Percentiles rank a stretch among this genome's conserved stretches.
phyloP scores from a whole-genome alignment of 2,888 invertebrate genomes.

The Adelognathus sp. region DNA sequence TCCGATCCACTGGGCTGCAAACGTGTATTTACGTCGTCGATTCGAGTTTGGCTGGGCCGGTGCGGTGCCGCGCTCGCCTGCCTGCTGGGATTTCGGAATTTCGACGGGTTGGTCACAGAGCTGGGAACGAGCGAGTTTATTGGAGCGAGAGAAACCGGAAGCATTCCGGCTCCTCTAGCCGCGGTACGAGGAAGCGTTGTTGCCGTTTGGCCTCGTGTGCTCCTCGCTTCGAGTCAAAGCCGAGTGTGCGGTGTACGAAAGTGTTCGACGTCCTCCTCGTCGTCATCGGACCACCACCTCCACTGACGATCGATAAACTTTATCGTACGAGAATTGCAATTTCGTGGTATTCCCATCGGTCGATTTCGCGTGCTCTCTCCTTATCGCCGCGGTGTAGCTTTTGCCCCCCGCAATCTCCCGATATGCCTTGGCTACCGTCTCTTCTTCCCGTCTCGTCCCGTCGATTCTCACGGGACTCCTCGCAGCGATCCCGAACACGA shows the following conservation, averaged over 20 bases:
- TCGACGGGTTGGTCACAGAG: slow-evolving; percentile 65
- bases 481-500: not conserved
- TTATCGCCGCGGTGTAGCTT: slow-evolving; percentile 41
- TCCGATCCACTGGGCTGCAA: not conserved
- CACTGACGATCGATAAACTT: slow-evolving; percentile 64
- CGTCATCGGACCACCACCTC: too few species aligned
- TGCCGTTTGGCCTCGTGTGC: not conserved
- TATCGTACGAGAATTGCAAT: slow-evolving; percentile 69
- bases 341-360: slow-evolving; percentile 64
- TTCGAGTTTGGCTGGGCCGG: too few species aligned
- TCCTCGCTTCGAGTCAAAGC: not conserved
- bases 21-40: slow-evolving; percentile 8
- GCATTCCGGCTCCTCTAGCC: slow-evolving; percentile 12
- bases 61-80: not conserved
- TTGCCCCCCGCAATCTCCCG: slow-evolving; percentile 26
- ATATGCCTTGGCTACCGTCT: slow-evolving; percentile 1
- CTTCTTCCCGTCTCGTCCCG: not conserved
- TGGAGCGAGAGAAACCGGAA: slow-evolving; percentile 60
- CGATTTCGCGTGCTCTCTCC: slow-evolving; percentile 49
- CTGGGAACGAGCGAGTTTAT: slow-evolving; percentile 64
- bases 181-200: not conserved
- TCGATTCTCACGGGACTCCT: slow-evolving; percentile 26
- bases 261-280: slow-evolving; percentile 14
- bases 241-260: not conserved
- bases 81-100: slow-evolving; percentile 61